Base-by-base conservation (phyloP, 1,140 invertebrate species). In the Caenorhabditis briggsae region DNA sequence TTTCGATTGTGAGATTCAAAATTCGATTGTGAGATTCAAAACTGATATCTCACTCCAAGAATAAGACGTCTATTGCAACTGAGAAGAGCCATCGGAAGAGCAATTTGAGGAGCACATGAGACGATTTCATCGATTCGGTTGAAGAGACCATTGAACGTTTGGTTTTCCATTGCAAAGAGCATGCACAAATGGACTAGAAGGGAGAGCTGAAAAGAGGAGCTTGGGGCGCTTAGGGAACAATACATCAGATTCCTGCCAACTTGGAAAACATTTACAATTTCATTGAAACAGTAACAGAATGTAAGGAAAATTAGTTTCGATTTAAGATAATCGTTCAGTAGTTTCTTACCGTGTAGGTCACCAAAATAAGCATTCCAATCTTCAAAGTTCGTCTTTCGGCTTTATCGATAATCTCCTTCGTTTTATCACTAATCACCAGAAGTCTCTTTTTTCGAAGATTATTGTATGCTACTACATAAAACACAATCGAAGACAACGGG, bases 401-500 rank as follows among this genome's bases (percentile, higher is more conserved):
- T 53, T 53, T 48, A 50, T 78, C 70, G 8, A 78, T 78, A 50
- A 78, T 48, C 50, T 46, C 16, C n/a, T 78, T 78, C 1, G 70
- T 78, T 7, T 78, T 78, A n/a, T 78, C 70, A 50, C 70, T 78
- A 2, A 33, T 53, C n/a, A 78, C 70, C 46, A 78, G 20, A 41
- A 50, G 70, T 23, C 70, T n/a, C 23, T 78, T 78, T 20, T 78
- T n/a, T 1, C 46, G 70, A 12, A 78, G 70, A 78, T 78, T 78
- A 18, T 78, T 78, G n/a, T 78, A 78, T 50, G 70, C 70, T 50
- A 78, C 70, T 50, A 78, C 70, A 78, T 78, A 78, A 23, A 78
- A 78, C 70, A 78, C 70, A 50, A 78, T 78, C 8, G 70, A 78
- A 11, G 33, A 78, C 46, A 78, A 50, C 23, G 70, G 70, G 20